These are phyloP conservation scores for Monodelphis domestica DNA, from an alignment of 2,797 vertebrate species.

Conservation along the genomic window DNA sequence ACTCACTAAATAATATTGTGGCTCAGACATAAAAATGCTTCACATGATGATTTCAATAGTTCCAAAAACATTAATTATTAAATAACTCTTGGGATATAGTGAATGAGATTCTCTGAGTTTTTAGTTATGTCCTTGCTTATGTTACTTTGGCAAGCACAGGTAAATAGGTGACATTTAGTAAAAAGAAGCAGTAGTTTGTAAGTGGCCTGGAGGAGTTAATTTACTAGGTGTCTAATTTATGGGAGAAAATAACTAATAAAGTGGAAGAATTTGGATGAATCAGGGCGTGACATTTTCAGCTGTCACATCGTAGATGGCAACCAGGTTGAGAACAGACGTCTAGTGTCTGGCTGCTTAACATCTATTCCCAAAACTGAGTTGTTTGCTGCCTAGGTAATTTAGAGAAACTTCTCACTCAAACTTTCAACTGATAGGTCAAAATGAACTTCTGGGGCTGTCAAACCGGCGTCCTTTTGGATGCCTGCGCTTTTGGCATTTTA, in stretches of 20 bases:
- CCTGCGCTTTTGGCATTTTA: neutral
- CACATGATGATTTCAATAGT: neutral
- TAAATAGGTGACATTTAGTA: neutral
- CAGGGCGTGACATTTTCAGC: neutral
- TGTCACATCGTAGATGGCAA: neutral
- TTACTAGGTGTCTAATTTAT: neutral
- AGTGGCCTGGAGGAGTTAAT: neutral
- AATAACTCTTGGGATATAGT: neutral
- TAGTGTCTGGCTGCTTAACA: neutral
- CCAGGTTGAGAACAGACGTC: neutral
- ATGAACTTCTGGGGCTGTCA: neutral
- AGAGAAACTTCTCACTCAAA: neutral
- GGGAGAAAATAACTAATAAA: neutral
- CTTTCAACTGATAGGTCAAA: neutral
- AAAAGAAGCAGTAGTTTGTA: neutral
- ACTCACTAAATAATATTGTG: neutral
- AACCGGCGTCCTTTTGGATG: neutral
- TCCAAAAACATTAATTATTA: constrained; percentile 18
- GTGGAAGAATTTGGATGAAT: neutral
- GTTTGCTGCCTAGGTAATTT: neutral
- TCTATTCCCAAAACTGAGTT: neutral
- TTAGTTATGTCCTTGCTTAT: neutral
- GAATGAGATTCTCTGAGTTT: neutral
- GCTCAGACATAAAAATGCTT: neutral
- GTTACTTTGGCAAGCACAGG: neutral